A percentile compares a stretch with the other conserved stretches of the same genome.
These are phyloP conservation scores for Rotaria magnacalcarata DNA, from an alignment of 2,888 invertebrate species.

Conservation along the genomic window DNA sequence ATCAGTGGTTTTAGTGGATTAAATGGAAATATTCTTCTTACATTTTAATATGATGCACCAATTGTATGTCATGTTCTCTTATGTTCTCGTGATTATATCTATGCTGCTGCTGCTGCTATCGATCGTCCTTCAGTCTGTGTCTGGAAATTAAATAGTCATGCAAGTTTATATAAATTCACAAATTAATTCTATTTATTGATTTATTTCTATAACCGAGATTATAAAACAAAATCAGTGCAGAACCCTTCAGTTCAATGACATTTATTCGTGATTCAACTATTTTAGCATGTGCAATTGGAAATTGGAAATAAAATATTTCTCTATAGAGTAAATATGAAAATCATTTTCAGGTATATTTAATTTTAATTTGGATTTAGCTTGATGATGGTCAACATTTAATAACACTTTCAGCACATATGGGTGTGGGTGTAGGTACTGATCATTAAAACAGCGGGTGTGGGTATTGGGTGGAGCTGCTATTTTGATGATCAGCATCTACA, in stretches of 20 bases:
- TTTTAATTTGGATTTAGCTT: not conserved
- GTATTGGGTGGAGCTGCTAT: too few species aligned
- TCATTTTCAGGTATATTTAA: not conserved
- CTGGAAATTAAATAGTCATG: slow-evolving; percentile 29
- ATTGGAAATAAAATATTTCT: slow-evolving; percentile 30
- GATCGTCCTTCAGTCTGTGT: slow-evolving; percentile 22
- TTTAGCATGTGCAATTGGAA: not conserved
- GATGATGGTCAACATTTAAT: slow-evolving; percentile 17
- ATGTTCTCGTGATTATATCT: not conserved
- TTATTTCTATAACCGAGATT: slow-evolving; percentile 6
- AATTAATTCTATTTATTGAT: not conserved
- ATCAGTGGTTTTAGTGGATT: slow-evolving; percentile 21
- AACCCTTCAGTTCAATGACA: not conserved
- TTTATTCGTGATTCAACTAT: not conserved
- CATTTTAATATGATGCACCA: slow-evolving; percentile 18
- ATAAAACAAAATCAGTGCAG: slow-evolving; percentile 12
- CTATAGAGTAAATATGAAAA: not conserved
- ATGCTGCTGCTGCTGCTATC: slow-evolving; percentile 30
- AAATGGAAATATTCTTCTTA: not conserved
- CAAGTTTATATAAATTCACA: not conserved
- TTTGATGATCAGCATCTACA: too few species aligned
- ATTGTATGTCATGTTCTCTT: not conserved
- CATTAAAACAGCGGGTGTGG: too few species aligned
- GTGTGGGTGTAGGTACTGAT: too few species aligned
- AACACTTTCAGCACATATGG: slow-evolving; percentile 13